Conservation (phyloP, 2,797 vertebrate species). For the Ibycter americanus region DNA sequence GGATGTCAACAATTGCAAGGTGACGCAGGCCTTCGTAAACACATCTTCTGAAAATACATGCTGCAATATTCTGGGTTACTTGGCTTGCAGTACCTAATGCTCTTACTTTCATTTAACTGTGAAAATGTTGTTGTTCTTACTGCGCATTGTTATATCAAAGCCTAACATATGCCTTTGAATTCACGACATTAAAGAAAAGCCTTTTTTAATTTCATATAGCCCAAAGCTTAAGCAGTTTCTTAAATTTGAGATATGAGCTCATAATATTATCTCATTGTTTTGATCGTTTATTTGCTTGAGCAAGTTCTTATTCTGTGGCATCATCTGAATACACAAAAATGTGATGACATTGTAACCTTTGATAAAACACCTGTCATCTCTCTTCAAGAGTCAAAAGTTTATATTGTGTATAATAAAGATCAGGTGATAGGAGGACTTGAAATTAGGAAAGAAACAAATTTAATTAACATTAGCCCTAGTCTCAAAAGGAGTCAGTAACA, state of each 20-base stretch:
- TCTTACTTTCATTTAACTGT: not conserved
- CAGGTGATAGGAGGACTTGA: not conserved
- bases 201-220: not conserved
- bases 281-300: not conserved
- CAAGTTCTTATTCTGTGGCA: not conserved
- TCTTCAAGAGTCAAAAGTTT: not conserved
- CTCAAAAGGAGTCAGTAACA: not conserved
- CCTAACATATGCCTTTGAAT: not conserved
- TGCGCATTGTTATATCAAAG: not conserved
- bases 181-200: not conserved
- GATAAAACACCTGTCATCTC: not conserved
- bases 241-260: not conserved
- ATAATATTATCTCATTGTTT: not conserved
- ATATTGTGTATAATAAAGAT: not conserved
- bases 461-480: not conserved
- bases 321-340: not conserved
- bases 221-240: not conserved
- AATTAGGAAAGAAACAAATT: not conserved
- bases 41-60: not conserved
- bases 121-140: not conserved
- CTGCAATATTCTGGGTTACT: not conserved
- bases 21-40: not conserved
- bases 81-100: not conserved
- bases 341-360: not conserved
- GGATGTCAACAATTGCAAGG: not conserved